Conservation (phyloP, 2,113 vertebrate species). For the Girardinichthys multiradiatus region DNA sequence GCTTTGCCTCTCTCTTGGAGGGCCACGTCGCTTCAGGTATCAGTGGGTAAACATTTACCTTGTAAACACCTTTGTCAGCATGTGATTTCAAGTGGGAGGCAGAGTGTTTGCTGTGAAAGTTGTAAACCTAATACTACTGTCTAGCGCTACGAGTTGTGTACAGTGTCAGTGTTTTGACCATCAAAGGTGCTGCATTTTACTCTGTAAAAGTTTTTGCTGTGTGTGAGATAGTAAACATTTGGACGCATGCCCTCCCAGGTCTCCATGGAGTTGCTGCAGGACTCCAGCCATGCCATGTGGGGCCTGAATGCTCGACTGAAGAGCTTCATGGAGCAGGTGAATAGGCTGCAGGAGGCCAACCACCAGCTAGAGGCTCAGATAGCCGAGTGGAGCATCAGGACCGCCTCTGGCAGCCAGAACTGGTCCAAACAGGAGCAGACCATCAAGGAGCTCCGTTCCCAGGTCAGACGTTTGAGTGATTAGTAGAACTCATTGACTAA, state of each 20-base stretch:
- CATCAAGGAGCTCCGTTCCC: slow-evolving; percentile 67
- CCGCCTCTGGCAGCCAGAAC: slow-evolving; percentile 3
- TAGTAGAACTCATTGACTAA: neutral
- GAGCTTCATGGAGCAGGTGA: slow-evolving; percentile 77
- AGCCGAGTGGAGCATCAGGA: slow-evolving; percentile 45
- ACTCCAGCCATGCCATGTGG: slow-evolving; percentile 64
- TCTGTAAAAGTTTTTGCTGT: slow-evolving; percentile 26
- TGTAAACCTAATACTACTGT: slow-evolving; percentile 12
- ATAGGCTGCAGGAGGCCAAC: slow-evolving; percentile 75
- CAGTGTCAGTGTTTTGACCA: neutral
- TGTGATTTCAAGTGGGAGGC: slow-evolving; percentile 35
- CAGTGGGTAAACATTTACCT: slow-evolving; percentile 77
- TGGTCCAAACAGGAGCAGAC: slow-evolving; percentile 72
- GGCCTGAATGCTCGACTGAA: slow-evolving; percentile 72
- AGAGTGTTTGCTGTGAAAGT: slow-evolving; percentile 30
- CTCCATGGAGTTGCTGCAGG: slow-evolving; percentile 63
- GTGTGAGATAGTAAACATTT: slow-evolving; percentile 10
- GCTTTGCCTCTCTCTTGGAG: slow-evolving; percentile 2
- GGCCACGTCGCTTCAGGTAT: slow-evolving; percentile 48
- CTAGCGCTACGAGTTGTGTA: neutral
- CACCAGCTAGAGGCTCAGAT: slow-evolving; percentile 73
- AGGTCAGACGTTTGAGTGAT: slow-evolving; percentile 55
- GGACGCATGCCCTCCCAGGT: slow-evolving; percentile 20
- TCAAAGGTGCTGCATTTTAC: slow-evolving; percentile 5
- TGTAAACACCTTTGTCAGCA: slow-evolving; percentile 51